Conservation (phyloP, 2,888 invertebrate genomes). For the Eupeodes latifasciatus region DNA sequence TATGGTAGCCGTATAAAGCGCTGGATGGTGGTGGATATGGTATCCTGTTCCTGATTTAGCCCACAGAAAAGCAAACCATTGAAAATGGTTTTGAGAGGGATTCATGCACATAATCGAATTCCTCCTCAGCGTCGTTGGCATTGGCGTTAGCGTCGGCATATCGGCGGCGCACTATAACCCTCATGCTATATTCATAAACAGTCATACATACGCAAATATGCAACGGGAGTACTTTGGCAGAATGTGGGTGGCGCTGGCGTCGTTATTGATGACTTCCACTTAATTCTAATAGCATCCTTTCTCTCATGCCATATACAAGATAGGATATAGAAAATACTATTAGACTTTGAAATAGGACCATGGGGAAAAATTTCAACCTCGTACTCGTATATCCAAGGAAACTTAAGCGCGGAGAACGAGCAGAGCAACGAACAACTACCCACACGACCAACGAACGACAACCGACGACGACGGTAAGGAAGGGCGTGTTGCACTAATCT, state of each 20-base stretch:
- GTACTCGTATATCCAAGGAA: background rate
- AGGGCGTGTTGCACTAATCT: conserved; percentile 30
- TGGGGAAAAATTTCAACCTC: conserved; percentile 30
- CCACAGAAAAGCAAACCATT: conserved; percentile 49
- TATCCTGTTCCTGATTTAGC: conserved; percentile 46
- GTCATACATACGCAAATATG: no score
- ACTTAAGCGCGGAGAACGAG: no score
- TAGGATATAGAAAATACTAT: conserved; percentile 62
- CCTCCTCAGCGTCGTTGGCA: background rate
- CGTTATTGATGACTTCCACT: conserved; percentile 69
- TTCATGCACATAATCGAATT: conserved; percentile 72
- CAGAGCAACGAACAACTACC: no score
- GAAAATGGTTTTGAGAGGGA: conserved; percentile 66
- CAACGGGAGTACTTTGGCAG: background rate
- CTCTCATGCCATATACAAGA: conserved; percentile 44
- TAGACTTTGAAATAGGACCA: conserved; percentile 37
- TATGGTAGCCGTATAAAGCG: background rate
- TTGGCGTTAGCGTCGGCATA: background rate
- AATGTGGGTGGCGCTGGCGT: conserved; percentile 35
- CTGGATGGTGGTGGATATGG: conserved; percentile 16
- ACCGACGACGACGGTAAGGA: background rate
- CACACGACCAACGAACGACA: background rate
- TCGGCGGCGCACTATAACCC: background rate
- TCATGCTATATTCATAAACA: background rate
- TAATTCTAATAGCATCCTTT: conserved; percentile 64